A percentile compares a stretch with the other conserved stretches of the same genome.
Evolutionary conservation across 2,113 vertebrate genomes (phyloP).

Genomic region (Salvelinus namaycush): DNA sequence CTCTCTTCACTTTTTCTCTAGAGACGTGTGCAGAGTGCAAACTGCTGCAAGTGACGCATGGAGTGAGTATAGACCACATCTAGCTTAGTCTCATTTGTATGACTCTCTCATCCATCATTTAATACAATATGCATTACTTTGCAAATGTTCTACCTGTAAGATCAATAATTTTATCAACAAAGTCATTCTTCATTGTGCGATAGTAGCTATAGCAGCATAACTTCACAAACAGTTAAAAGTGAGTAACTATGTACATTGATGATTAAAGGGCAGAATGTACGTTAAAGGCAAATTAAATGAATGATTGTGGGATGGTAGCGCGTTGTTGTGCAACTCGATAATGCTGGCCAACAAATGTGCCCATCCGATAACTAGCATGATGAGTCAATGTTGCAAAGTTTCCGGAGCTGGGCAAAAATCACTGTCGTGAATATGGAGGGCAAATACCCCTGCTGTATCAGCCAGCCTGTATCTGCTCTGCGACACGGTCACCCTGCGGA

Average conservation of each 20-base stretch:
- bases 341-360: not conserved
- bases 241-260: not conserved
- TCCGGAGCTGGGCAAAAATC: not conserved
- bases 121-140: not conserved
- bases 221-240: not conserved
- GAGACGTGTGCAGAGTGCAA: no score
- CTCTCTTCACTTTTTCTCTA: no score
- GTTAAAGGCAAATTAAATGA: not conserved
- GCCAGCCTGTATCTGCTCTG: slow-evolving; percentile 7
- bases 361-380: not conserved
- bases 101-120: not conserved
- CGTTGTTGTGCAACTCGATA: not conserved
- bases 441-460: slow-evolving; percentile 1
- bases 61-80: no score
- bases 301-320: not conserved
- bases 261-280: not conserved
- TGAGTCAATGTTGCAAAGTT: not conserved
- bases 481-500: slow-evolving; percentile 12
- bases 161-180: no score
- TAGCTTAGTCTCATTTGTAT: not conserved
- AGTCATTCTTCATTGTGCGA: no score
- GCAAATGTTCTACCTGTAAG: no score
- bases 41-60: no score
- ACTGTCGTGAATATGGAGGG: not conserved
- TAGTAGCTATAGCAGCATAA: not conserved